Evolutionary conservation across 2,888 invertebrate species (phyloP).

Genomic region (Melipona beecheii): DNA sequence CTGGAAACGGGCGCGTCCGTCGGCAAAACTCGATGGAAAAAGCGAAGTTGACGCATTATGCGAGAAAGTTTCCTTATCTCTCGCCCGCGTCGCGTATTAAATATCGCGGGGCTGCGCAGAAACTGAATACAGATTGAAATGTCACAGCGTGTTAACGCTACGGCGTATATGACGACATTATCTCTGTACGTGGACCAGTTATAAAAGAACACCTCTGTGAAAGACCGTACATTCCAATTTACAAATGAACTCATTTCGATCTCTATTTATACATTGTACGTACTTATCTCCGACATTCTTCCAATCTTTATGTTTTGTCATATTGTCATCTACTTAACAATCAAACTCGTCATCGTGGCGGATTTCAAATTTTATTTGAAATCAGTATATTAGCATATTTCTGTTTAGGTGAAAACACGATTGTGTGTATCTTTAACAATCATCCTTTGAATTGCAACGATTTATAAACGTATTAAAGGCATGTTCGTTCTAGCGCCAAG

Average conservation of each 20-base stretch:
- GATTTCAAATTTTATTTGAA: too few species aligned
- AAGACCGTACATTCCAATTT: conserved; percentile 10
- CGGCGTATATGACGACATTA: background rate
- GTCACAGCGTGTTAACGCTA: conserved; percentile 18
- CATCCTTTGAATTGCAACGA: too few species aligned
- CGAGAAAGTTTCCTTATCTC: conserved; percentile 39
- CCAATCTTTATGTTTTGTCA: background rate
- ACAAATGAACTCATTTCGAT: background rate
- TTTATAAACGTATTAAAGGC: too few species aligned
- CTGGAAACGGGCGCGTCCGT: conserved; percentile 17
- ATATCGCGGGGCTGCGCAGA: conserved; percentile 27
- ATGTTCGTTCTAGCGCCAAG: too few species aligned
- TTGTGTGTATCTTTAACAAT: too few species aligned
- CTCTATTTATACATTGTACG: too few species aligned
- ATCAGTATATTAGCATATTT: too few species aligned
- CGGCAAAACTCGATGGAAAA: conserved; percentile 4
- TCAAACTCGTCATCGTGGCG: too few species aligned
- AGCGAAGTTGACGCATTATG: background rate
- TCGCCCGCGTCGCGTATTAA: conserved; percentile 21
- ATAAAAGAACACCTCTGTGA: background rate
- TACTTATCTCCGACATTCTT: background rate
- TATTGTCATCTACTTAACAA: too few species aligned
- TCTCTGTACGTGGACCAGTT: background rate
- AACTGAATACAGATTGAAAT: conserved; percentile 48
- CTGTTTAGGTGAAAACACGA: too few species aligned